Conservation (phyloP, 2,113 vertebrate genomes). For the Okapia johnstoni region DNA sequence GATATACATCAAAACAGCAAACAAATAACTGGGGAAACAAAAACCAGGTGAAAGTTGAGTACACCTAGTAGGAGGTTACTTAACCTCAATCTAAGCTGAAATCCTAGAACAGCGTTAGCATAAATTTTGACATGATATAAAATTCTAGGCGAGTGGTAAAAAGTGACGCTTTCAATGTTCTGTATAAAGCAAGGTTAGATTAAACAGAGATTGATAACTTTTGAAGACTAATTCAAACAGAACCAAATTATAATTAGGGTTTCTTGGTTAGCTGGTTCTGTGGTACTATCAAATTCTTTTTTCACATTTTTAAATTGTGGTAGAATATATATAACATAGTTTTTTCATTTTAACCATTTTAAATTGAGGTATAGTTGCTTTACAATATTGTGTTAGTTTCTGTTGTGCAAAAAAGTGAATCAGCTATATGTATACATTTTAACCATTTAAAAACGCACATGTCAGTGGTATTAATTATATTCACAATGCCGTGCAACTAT, state of each 20-base stretch:
- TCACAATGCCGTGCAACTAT: neutral
- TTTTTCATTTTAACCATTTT: neutral
- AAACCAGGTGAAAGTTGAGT: neutral
- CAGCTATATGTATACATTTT: neutral
- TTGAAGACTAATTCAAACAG: neutral
- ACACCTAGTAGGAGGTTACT: neutral
- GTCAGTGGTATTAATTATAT: neutral
- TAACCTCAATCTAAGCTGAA: conserved; percentile 17
- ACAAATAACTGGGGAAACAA: neutral
- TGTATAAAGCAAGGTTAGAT: neutral
- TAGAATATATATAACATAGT: neutral
- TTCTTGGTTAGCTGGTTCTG: neutral
- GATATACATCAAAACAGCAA: neutral
- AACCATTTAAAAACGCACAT: neutral
- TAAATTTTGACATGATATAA: conserved; percentile 9
- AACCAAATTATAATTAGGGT: neutral
- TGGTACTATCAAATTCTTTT: neutral
- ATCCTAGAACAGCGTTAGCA: neutral
- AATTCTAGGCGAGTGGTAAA: conserved; percentile 6
- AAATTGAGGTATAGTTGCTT: neutral
- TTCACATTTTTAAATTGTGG: neutral
- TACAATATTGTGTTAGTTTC: neutral
- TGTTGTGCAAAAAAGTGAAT: neutral
- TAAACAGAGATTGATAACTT: neutral
- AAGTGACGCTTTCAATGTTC: neutral